Base-by-base conservation (phyloP, 2,113 vertebrate genomes). In the Rhadina sibilatrix region DNA sequence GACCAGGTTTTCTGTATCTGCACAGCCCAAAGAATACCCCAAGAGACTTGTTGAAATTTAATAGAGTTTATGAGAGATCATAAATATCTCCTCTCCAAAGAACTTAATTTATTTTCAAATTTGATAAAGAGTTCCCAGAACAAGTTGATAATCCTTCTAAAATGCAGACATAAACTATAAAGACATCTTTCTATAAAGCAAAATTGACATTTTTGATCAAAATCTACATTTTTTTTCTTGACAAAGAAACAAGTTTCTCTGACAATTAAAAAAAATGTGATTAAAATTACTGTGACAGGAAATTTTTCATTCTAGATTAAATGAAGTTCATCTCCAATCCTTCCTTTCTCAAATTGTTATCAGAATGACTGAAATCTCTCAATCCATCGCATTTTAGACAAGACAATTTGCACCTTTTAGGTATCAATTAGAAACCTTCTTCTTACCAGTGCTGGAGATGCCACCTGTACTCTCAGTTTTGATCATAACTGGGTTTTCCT, bases 251-350 rank as follows among this genome's bases (percentile, higher is more conserved):
- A 63, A 3, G 28, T 49, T 53, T 53, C 31, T 27, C 22, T 42
- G 18, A 28, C 40, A 0, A 31, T 33, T 78, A 83, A 2, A 24
- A 69, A 7, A 40, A 56, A 10, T 14, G 38, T 8, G 1, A 18
- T 66, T 77, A 60, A 64, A 90, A 52, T 72, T 2, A n/a, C 22
- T 59, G 22, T 15, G 22, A 63, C 1, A 2, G 7, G 11, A 24
- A 38, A 3, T 8, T 8, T 57, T 65, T 44, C 6, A 8, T 60
- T n/a, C 19, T 54, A 27, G 37, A 66, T 44, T 23, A 52, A 54
- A 78, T 31, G 6, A 61, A n/a, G 2, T 49, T 86, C 0, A 46
- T 40, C 11, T 69, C 46, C 22, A 86, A 1, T 47, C 11, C 3
- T 52, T 80, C 12, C 13, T 30, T 12, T 90, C 40, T 56, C 31